Percentiles rank a stretch among this genome's conserved stretches.
Conservation (phyloP, 2,113 vertebrate genomes). For the Scartelaos histophorus region DNA sequence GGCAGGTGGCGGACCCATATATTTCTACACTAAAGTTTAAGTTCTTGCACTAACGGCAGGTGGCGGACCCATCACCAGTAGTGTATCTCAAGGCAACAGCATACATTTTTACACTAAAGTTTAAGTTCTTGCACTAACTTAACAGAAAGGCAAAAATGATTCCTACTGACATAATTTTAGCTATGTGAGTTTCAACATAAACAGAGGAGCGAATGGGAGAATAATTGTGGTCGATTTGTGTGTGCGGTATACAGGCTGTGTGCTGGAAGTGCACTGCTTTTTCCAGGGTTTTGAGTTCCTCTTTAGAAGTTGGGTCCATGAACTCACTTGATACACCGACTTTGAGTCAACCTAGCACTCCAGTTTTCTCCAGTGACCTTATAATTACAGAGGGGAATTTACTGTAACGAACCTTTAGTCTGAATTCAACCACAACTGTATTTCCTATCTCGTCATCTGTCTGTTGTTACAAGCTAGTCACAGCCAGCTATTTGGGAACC, state of each 20-base stretch:
- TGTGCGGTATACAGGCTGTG: conserved; percentile 58
- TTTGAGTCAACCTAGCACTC: conserved; percentile 32
- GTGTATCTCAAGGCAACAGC: too few relatives aligned
- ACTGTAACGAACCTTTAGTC: background rate
- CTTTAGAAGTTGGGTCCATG: conserved; percentile 51
- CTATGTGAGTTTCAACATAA: conserved; percentile 66
- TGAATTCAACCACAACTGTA: background rate
- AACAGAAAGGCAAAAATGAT: conserved; percentile 47
- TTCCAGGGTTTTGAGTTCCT: conserved; percentile 69
- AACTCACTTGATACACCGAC: conserved; percentile 38
- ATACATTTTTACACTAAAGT: background rate
- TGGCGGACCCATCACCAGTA: too few relatives aligned
- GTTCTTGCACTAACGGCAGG: conserved; percentile 15
- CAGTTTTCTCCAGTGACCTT: conserved; percentile 14
- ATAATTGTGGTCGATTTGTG: conserved; percentile 63
- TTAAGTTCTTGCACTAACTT: conserved; percentile 24
- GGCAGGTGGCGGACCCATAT: too few relatives aligned
- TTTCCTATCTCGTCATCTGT: background rate
- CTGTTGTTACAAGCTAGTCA: background rate
- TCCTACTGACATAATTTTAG: conserved; percentile 62
- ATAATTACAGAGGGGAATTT: conserved; percentile 33
- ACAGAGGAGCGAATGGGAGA: conserved; percentile 70
- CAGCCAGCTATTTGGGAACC: background rate
- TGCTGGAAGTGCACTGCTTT: conserved; percentile 57
- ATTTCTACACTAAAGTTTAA: conserved; percentile 3